Base-by-base conservation (phyloP, 2,113 vertebrate species). In the Solea solea region DNA sequence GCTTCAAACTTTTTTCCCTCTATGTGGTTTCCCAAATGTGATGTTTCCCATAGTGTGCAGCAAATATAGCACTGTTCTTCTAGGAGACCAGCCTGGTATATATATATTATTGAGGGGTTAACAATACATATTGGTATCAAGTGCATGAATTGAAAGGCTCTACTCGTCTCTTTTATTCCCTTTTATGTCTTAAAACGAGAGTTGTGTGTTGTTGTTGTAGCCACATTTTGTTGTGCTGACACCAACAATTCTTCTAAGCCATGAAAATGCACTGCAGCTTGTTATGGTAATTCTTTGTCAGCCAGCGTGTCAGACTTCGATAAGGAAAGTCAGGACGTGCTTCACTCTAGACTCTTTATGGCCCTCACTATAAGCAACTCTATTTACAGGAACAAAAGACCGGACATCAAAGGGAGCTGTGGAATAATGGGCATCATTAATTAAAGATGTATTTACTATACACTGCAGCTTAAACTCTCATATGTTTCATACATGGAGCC, bases 251-350 rank as follows among this genome's bases (percentile, higher is more conserved):
- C 74, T 61, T 71, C 64, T 14, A n/a, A 68, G 86, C 78, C 48
- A 60, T 74, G 82, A 78, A 78, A 81, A 80, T 65, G 62, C 82
- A 66, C 59, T 27, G 69, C 66, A 41, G 87, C 69, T 76, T 78
- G 82, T 83, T 84, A 78, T 67, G 79, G 7, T 78, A 74, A 86
- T 73, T 74, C 68, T 74, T 80, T 76, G 74, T 87, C 76, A 83
- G 84, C 75, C 68, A 45, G 76, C 27, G 67, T 85, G 88, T 79
- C 74, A 72, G 82, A 74, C 50, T 57, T 62, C 51, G 86, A 91
- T 90, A 84, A 85, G 82, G 28, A 25, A 81, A 84, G 74, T 84
- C n/a, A 7, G 72, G 76, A 77, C 53, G 81, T 74, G 85, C 84
- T 80, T 90, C 79, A 83, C 62, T 71, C 74, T 56, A 28, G 80